These are phyloP conservation scores for Poecilus cupreus DNA, from an alignment of 2,888 invertebrate species.

Conservation along the genomic window DNA sequence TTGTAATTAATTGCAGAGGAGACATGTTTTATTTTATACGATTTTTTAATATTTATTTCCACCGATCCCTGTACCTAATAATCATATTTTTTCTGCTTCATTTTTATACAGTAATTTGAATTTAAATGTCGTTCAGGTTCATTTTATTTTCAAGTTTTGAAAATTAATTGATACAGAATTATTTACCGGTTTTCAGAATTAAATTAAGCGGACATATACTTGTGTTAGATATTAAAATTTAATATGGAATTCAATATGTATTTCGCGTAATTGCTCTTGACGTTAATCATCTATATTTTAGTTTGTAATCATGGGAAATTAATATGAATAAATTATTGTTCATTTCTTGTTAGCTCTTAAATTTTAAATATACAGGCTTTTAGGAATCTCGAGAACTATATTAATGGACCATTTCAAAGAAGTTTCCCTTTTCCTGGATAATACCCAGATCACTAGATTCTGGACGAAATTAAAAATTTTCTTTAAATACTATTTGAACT, in stretches of 20 bases:
- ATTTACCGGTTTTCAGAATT: slow-evolving; percentile 21
- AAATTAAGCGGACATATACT: slow-evolving; percentile 23
- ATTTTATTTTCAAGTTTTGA: slow-evolving; percentile 27
- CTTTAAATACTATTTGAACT: too few species aligned
- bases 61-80: slow-evolving; percentile 15
- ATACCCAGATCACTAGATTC: too few species aligned
- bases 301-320: not conserved
- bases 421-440: too few species aligned
- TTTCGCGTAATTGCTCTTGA: not conserved
- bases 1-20: slow-evolving; percentile 40
- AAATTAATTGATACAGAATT: slow-evolving; percentile 29
- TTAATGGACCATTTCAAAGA: too few species aligned
- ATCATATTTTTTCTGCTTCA: slow-evolving; percentile 12
- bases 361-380: too few species aligned
- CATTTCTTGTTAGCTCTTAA: too few species aligned
- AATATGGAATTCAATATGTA: not conserved
- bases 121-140: slow-evolving; percentile 28
- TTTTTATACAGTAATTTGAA: slow-evolving; percentile 34
- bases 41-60: slow-evolving; percentile 37
- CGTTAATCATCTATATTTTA: not conserved
- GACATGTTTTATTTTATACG: slow-evolving; percentile 36
- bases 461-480: too few species aligned
- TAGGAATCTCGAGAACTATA: too few species aligned
- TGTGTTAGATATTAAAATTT: slow-evolving; percentile 20
- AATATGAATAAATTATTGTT: too few species aligned